Evolutionary conservation across 1,140 invertebrate genomes (phyloP).

Genomic region (Metopolophium dirhodum): DNA sequence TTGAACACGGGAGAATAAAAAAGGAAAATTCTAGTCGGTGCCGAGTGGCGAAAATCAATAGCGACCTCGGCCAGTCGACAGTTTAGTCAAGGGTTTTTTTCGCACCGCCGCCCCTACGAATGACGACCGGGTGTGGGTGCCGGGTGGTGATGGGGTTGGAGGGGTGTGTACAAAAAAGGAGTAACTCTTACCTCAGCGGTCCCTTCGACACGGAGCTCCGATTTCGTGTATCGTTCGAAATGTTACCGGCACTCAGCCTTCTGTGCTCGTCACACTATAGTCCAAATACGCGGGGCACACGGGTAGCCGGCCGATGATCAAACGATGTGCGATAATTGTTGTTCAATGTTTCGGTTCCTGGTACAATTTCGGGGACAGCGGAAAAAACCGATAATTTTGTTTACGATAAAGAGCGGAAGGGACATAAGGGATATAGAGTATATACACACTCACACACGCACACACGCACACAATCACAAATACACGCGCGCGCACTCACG

Average conservation of each 20-base stretch:
- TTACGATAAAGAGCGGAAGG: slow-evolving; percentile 54
- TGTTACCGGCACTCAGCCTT: neutral
- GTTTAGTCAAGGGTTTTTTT: slow-evolving; percentile 30
- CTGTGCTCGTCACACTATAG: neutral
- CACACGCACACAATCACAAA: neutral
- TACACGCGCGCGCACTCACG: neutral
- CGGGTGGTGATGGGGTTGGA: neutral
- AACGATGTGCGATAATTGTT: neutral
- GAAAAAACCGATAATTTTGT: slow-evolving; percentile 54
- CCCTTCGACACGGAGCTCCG: slow-evolving; percentile 15
- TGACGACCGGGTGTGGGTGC: neutral
- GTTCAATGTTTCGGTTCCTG: neutral
- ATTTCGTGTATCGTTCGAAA: neutral
- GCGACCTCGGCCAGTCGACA: slow-evolving; percentile 8
- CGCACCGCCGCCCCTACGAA: neutral
- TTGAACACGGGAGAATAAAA: neutral
- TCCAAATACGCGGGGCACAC: neutral
- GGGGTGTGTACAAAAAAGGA: slow-evolving; percentile 25
- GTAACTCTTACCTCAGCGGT: slow-evolving; percentile 49
- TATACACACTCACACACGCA: slow-evolving; percentile 3
- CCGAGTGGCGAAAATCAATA: slow-evolving; percentile 47
- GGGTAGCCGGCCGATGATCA: neutral
- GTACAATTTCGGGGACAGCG: neutral
- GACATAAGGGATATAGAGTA: slow-evolving; percentile 43
- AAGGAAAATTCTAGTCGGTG: neutral